phyloP scores from a whole-genome alignment of 2,797 vertebrate species.

The Melanotaenia boesemani region DNA sequence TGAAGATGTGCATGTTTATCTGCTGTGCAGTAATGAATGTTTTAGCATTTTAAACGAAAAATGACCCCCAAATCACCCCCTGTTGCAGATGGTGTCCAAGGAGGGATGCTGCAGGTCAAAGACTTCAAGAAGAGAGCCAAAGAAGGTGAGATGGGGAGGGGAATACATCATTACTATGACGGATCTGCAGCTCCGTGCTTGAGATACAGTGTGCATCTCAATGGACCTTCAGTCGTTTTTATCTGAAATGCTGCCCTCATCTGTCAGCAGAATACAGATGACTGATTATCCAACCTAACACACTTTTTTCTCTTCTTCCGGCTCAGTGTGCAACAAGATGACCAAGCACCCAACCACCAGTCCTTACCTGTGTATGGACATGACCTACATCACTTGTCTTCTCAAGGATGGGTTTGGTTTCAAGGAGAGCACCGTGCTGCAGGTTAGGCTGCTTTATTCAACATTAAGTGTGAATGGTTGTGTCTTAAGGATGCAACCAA shows the following conservation, averaged over 20 bases:
- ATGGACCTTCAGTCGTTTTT: conserved; percentile 29
- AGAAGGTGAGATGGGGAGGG: conserved; percentile 86
- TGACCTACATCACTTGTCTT: conserved; percentile 94
- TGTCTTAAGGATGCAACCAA: neutral
- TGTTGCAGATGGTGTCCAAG: conserved; percentile 88
- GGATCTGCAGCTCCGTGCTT: conserved; percentile 49
- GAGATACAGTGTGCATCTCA: conserved; percentile 54
- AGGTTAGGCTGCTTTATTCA: conserved; percentile 79
- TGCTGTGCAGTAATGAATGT: conserved; percentile 39
- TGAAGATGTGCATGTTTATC: conserved; percentile 41
- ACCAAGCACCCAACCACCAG: conserved; percentile 80
- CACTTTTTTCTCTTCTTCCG: conserved; percentile 24
- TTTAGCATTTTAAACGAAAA: conserved; percentile 41
- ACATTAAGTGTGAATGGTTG: neutral
- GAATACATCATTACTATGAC: conserved; percentile 30
- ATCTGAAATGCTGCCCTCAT: conserved; percentile 38
- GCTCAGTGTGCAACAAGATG: conserved; percentile 89
- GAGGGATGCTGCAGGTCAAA: conserved; percentile 89
- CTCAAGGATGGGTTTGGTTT: conserved; percentile 96
- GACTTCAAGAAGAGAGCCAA: conserved; percentile 92
- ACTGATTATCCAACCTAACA: conserved; percentile 43
- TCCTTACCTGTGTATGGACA: conserved; percentile 95
- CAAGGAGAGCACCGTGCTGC: conserved; percentile 86
- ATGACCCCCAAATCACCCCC: conserved; percentile 26
- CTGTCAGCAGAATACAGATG: conserved; percentile 60